Evolutionary conservation across 2,797 vertebrate genomes (phyloP).

Genomic region (Octomys mimax): DNA sequence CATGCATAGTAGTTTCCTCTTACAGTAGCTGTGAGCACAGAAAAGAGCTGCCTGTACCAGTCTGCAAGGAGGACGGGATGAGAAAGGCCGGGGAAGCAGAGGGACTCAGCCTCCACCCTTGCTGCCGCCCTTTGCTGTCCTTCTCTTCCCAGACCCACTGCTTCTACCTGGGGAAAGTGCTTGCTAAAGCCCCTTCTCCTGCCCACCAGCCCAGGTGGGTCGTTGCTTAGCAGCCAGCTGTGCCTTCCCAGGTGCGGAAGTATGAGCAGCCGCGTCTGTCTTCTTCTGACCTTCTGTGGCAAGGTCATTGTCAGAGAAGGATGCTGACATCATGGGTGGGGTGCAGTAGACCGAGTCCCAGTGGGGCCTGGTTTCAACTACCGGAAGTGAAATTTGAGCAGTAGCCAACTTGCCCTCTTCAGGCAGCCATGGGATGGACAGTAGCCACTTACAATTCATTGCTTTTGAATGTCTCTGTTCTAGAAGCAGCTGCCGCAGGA

Average conservation of each 20-base stretch:
- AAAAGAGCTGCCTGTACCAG: background rate
- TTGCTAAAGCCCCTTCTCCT: background rate
- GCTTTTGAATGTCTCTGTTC: constrained; percentile 24
- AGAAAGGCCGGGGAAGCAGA: background rate
- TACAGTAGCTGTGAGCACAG: background rate
- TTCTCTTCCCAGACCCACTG: background rate
- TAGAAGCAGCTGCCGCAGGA: constrained; percentile 10
- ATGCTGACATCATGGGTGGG: rapidly evolving
- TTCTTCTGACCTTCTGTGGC: background rate
- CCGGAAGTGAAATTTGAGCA: background rate
- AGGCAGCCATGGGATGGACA: background rate
- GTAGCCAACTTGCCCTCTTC: background rate
- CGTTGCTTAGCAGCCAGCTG: background rate
- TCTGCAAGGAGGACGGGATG: background rate
- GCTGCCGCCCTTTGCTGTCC: background rate
- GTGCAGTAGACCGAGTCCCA: background rate
- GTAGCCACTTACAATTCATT: background rate
- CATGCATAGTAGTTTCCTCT: background rate
- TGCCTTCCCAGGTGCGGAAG: background rate
- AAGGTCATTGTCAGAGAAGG: background rate
- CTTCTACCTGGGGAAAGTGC: background rate
- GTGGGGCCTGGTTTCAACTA: background rate
- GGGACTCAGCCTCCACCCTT: background rate
- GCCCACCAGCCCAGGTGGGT: background rate
- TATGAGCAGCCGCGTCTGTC: background rate